These are phyloP conservation scores for Turritopsis dohrnii DNA, from an alignment of 30 jellyfish, hydroid and myxozoan genomes.

Conservation along the genomic window DNA sequence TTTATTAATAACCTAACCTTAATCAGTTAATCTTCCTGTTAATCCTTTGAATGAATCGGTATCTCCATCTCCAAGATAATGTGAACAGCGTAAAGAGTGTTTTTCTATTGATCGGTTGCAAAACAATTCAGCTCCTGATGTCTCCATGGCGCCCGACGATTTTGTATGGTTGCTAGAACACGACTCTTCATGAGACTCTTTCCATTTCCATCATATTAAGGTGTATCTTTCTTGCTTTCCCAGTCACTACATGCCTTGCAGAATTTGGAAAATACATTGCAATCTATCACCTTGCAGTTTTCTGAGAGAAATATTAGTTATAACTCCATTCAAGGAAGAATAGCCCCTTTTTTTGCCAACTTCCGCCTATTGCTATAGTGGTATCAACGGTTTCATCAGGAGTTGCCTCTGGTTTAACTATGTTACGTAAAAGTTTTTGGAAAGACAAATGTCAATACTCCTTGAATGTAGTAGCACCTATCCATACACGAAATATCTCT, in stretches of 20 bases:
- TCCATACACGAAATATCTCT: too few relatives aligned
- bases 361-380: background rate
- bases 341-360: background rate
- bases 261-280: background rate
- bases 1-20: background rate
- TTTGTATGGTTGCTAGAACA: background rate
- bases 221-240: background rate
- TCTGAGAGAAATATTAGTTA: background rate
- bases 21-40: background rate
- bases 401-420: background rate
- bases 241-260: background rate
- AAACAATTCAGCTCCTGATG: conserved; percentile 4
- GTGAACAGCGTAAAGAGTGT: background rate
- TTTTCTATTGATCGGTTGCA: background rate
- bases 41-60: background rate
- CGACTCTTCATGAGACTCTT: background rate
- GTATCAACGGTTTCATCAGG: background rate
- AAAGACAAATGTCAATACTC: too few relatives aligned
- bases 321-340: background rate
- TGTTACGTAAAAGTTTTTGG: too few relatives aligned
- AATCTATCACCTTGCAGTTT: background rate
- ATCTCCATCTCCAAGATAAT: background rate
- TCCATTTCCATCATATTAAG: background rate
- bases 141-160: conserved; percentile 18
- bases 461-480: too few relatives aligned